phyloP scores from a whole-genome alignment of 2,797 vertebrate genomes.

The Esox lucius region DNA sequence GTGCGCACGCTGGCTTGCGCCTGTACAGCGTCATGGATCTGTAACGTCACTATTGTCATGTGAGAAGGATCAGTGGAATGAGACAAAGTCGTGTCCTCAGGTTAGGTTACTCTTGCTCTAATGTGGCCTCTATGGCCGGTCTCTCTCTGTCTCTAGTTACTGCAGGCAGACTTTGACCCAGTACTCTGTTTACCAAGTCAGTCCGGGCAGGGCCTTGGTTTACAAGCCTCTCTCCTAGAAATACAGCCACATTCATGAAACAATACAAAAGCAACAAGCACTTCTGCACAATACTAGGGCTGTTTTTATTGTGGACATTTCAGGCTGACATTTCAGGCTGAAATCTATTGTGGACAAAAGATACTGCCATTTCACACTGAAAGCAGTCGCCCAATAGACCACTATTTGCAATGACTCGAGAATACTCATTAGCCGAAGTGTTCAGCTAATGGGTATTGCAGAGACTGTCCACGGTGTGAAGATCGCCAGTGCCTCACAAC shows the following conservation, averaged over 20 bases:
- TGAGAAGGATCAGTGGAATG: slow-evolving; percentile 49
- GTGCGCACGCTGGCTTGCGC: neutral
- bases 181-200: slow-evolving; percentile 56
- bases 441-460: neutral
- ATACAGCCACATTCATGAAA: slow-evolving; percentile 13
- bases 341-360: no score
- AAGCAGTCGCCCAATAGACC: no score
- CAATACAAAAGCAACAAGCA: neutral
- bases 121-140: no score
- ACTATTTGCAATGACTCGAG: no score
- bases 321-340: neutral
- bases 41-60: slow-evolving; percentile 54
- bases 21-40: slow-evolving; percentile 21
- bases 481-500: neutral
- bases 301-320: neutral
- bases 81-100: slow-evolving; percentile 52
- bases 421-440: no score
- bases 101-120: slow-evolving; percentile 51
- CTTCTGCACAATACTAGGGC: no score
- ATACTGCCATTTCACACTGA: neutral
- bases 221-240: slow-evolving; percentile 20
- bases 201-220: slow-evolving; percentile 38
- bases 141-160: slow-evolving; percentile 40
- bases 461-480: neutral
- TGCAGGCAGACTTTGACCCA: slow-evolving; percentile 69